These are phyloP conservation scores for Oplegnathus fasciatus DNA, from an alignment of 2,113 vertebrate genomes.

Conservation along the genomic window DNA sequence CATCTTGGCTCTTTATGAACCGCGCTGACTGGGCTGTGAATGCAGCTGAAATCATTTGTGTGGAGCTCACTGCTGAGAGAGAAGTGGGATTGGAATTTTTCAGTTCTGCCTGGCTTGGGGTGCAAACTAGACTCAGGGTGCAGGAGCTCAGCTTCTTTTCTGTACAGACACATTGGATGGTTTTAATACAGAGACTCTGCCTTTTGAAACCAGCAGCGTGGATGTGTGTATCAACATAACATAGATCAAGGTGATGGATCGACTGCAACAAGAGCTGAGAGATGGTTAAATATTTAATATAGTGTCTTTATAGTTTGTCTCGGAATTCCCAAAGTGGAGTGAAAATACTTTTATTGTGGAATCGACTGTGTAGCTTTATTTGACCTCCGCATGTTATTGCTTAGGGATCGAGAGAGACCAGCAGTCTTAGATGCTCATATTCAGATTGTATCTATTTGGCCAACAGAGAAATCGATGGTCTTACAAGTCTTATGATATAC, in stretches of 20 bases:
- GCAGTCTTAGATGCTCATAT: constrained; percentile 68
- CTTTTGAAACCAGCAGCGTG: not conserved
- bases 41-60: constrained; percentile 18
- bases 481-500: constrained; percentile 33
- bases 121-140: not conserved
- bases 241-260: constrained; percentile 38
- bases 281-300: constrained; percentile 71
- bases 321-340: constrained; percentile 66
- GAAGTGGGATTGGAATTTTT: constrained; percentile 5
- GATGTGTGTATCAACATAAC: constrained; percentile 17
- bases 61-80: not conserved
- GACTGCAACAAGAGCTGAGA: constrained; percentile 20
- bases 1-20: constrained; percentile 24
- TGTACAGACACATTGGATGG: not conserved
- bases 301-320: constrained; percentile 57
- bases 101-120: not conserved
- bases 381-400: constrained; percentile 81
- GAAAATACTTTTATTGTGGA: constrained; percentile 75
- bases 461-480: constrained; percentile 53
- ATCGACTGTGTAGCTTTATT: constrained; percentile 66
- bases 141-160: not conserved
- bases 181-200: not conserved
- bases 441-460: constrained; percentile 67
- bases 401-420: constrained; percentile 65
- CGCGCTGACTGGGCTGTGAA: constrained; percentile 4